Evolutionary conservation across 2,113 vertebrate species (phyloP), one percentile per base, ranked within the genome.

Genomic region (Larimichthys crocea): DNA sequence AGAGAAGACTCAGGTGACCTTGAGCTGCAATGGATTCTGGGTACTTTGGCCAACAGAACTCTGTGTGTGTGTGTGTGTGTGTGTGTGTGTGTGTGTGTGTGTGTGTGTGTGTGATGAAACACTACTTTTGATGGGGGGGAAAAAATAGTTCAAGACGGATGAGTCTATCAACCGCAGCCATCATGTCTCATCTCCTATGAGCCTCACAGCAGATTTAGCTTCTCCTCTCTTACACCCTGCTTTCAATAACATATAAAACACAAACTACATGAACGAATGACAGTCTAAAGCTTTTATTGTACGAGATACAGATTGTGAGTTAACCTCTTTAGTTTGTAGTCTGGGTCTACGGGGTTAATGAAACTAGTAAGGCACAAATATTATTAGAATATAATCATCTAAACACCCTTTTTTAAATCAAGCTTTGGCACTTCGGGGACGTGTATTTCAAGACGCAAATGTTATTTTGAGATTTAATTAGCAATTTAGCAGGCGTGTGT

Each of bases 391-490:
- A 60, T 68, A 69, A 88, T 91, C 83, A 82, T 89, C 75, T 73
- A 89, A 92, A 88, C 87, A 89, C n/a, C 48, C 20, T 26, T 81
- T 80, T 79, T 89, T 83, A 74, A 83, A 90, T 89, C 79, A 83
- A 81, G 87, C 77, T 68, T 68, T 53, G 77, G 81, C 84, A 84
- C 91, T 89, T 89, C 82, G 50, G 84, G 88, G 86, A 83, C 82
- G 64, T 62, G 65, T 87, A 79, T 89, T 90, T 87, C 53, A 81
- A 85, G 88, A 76, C 64, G 40, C 42, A n/a, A 19, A 49, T 46
- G 81, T 88, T 91, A 91, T 90, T 92, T 88, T 82, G 40, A 85
- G 86, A 87, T 76, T 82, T 88, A 87, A 90, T 88, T 91, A 76
- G 82, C 72, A 82, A 66, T 86, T 35, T 63, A 74, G 61, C 50